Conservation (phyloP, 2,888 invertebrate genomes). For the Dioctria linearis region DNA sequence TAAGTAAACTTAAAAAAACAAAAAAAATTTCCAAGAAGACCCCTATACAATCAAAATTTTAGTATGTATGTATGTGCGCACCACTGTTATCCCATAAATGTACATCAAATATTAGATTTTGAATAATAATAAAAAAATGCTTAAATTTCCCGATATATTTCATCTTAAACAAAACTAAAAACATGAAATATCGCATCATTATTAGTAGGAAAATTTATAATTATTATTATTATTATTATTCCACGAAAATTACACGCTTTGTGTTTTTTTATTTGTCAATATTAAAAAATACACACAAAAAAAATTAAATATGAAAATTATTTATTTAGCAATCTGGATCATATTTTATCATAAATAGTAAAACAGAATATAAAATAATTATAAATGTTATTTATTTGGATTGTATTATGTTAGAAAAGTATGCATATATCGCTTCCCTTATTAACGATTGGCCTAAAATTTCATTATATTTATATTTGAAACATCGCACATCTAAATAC, state of each 20-base stretch:
- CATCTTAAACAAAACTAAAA: background rate
- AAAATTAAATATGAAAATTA: background rate
- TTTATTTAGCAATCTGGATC: constrained; percentile 12
- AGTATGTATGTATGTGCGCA: constrained; percentile 42
- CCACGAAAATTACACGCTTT: constrained; percentile 41
- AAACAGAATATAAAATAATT: constrained; percentile 1
- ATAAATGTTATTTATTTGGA: constrained; percentile 46
- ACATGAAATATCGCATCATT: background rate
- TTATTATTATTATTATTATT: background rate
- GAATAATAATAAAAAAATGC: constrained; percentile 2
- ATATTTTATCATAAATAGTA: constrained; percentile 10
- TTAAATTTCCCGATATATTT: background rate
- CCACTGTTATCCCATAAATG: background rate
- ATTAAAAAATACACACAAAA: background rate
- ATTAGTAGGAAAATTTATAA: constrained; percentile 2
- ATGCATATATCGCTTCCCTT: constrained; percentile 42
- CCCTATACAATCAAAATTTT: constrained; percentile 7
- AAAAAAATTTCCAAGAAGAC: too few relatives aligned
- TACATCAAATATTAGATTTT: background rate
- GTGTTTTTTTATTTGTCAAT: constrained; percentile 41
- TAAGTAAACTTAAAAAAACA: too few relatives aligned
- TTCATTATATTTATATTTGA: constrained; percentile 24
- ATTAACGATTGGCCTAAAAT: constrained; percentile 29
- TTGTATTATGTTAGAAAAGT: constrained; percentile 46
- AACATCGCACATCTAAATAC: constrained; percentile 44